Base-by-base conservation (phyloP, 2,888 invertebrate species). In the Myopa testacea region DNA sequence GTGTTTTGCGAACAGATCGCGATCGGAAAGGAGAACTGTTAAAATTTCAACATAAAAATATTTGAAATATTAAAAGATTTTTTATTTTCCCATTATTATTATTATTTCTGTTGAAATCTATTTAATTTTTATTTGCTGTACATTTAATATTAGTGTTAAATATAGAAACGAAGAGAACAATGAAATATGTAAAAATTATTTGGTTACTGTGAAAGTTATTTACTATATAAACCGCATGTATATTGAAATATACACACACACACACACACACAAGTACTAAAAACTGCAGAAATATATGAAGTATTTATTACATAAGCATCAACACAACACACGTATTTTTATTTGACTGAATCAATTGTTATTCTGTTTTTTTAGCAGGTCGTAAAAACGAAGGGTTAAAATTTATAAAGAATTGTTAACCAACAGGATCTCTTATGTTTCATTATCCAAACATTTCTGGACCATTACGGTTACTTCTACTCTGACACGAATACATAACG, bases 201-300 rank as follows among this genome's bases (percentile, higher is more conserved):
- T 74, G 37, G 19, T 67, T 50, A 50, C 63, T n/a, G 45, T 50
- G 62, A 45, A 73, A 45, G 52, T 74, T 74, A 65, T 58, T 40
- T 37, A 40, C 58, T 19, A 19, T 40, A 37, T 60, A 37, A 40
- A 58, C 14, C 12, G 55, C 16, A 63, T 40, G 62, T 45, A 45
- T 60, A 73, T 55, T 34, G 34, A 34, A 40, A 19, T 12, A 62
- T n/a, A 65, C 45, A 74, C 50, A 74, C 16, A 65, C 63, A 63
- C 8, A 65, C 52, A 74, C 50, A 74, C 12, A n/a, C 16, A 60
- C 38, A 50, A 37, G 52, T 65, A 65, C 45, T 37, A 26, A 74
- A 26, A 63, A 74, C 65, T 63, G 40, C 72, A 62, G 63, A 63
- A 74, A 74, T 74, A 74, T 65, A 74, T 74, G 7, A 63, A 74